These are phyloP conservation scores for Scolopax rusticola DNA, from an alignment of 2,797 vertebrate genomes.

Conservation along the genomic window DNA sequence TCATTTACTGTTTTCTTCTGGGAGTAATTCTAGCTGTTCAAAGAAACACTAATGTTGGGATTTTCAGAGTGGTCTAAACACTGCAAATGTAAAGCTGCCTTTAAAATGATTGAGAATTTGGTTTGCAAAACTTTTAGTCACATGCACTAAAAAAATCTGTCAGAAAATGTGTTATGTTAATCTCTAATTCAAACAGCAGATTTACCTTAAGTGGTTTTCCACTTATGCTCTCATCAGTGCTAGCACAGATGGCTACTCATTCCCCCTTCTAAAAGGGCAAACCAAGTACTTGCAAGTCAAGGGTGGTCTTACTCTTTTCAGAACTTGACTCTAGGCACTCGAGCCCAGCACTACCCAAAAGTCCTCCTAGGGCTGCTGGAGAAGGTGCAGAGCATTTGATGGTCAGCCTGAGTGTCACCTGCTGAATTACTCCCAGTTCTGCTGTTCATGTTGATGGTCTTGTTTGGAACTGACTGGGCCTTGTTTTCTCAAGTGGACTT, in stretches of 20 bases:
- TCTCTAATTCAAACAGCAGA: background rate
- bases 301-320: background rate
- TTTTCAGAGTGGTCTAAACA: background rate
- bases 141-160: background rate
- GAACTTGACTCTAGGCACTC: background rate
- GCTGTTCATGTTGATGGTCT: constrained; percentile 14
- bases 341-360: background rate
- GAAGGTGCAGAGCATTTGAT: background rate
- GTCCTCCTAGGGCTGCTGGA: background rate
- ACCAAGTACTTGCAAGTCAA: background rate
- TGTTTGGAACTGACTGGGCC: background rate
- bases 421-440: constrained; percentile 60
- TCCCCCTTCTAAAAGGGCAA: background rate
- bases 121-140: background rate
- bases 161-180: background rate
- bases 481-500: constrained; percentile 1
- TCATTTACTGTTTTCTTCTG: constrained; percentile 43
- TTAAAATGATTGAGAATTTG: background rate
- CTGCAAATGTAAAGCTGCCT: background rate
- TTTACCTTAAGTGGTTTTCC: background rate
- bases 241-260: background rate
- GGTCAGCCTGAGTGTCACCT: background rate
- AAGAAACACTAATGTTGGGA: background rate
- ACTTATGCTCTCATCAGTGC: background rate
- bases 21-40: constrained; percentile 51